phyloP scores from a whole-genome alignment of 2,797 vertebrate genomes.

The Paedocypris micromegethes region DNA sequence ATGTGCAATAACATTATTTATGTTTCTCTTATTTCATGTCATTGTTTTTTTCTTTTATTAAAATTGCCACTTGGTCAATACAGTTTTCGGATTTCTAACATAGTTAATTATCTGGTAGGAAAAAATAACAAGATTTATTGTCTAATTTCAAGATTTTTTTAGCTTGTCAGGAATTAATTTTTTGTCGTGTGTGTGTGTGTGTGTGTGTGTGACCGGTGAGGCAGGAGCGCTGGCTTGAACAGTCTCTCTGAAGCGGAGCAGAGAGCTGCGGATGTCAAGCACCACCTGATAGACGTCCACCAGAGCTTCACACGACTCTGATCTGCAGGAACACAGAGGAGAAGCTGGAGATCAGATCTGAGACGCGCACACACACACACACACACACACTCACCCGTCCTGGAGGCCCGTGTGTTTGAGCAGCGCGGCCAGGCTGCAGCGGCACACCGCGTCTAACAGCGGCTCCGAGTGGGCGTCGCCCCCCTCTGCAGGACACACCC shows the following conservation, averaged over 20 bases:
- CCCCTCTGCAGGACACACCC: too few species aligned
- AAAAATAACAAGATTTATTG: too few species aligned
- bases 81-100: too few species aligned
- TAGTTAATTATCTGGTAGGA: too few species aligned
- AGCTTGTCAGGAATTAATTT: too few species aligned
- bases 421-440: slow-evolving; percentile 73
- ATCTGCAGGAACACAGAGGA: slow-evolving; percentile 52
- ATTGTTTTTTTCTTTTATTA: too few species aligned
- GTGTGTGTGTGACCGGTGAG: slow-evolving; percentile 64
- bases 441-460: slow-evolving; percentile 70
- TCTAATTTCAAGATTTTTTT: too few species aligned
- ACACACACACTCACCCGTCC: slow-evolving; percentile 61
- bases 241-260: slow-evolving; percentile 69
- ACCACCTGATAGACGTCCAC: slow-evolving; percentile 71
- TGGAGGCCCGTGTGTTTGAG: slow-evolving; percentile 75
- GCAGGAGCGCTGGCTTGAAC: slow-evolving; percentile 54
- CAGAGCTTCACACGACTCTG: slow-evolving; percentile 71
- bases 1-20: too few species aligned
- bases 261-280: slow-evolving; percentile 69
- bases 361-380: slow-evolving; percentile 24
- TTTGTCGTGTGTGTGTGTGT: not conserved
- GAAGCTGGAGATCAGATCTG: not conserved
- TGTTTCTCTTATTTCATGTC: too few species aligned
- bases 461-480: too few species aligned
- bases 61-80: too few species aligned